A percentile compares a stretch with the other conserved stretches of the same genome.
Conservation (phyloP, 2,888 invertebrate genomes). For the Apotomis betuletana region DNA sequence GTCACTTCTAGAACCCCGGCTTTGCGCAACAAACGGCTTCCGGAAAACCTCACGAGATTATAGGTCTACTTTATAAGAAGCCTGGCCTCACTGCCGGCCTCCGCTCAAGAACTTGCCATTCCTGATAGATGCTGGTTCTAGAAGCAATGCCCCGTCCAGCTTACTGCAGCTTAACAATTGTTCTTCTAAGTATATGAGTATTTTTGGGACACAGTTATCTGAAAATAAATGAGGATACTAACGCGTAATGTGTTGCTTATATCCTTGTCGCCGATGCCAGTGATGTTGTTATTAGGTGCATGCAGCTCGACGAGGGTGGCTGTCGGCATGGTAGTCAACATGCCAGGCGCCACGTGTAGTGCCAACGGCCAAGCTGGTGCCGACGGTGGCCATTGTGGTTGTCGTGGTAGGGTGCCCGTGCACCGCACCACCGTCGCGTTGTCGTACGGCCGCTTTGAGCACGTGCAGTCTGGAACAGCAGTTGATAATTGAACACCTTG, state of each 20-base stretch:
- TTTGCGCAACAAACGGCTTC: too few relatives aligned
- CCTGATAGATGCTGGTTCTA: too few relatives aligned
- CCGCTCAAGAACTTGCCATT: too few relatives aligned
- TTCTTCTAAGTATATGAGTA: too few relatives aligned
- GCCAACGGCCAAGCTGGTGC: constrained; percentile 13
- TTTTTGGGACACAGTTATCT: too few relatives aligned
- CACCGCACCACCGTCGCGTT: constrained; percentile 45
- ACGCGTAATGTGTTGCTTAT: constrained; percentile 19
- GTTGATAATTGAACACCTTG: neutral
- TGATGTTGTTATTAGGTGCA: constrained; percentile 26
- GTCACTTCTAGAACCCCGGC: too few relatives aligned
- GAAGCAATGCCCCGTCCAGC: too few relatives aligned
- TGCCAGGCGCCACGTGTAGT: constrained; percentile 5
- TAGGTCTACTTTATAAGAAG: too few relatives aligned
- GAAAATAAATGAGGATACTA: neutral
- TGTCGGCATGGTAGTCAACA: constrained; percentile 6
- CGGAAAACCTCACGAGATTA: too few relatives aligned
- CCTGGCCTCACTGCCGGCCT: too few relatives aligned
- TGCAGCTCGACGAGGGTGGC: constrained; percentile 14
- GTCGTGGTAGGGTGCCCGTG: constrained; percentile 31
- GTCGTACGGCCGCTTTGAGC: constrained; percentile 38
- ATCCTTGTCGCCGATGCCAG: neutral
- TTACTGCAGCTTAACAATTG: too few relatives aligned
- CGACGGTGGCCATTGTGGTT: constrained; percentile 44
- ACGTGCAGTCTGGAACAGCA: constrained; percentile 15